Conservation (phyloP, 2,113 vertebrate species). For the Petromus typicus region DNA sequence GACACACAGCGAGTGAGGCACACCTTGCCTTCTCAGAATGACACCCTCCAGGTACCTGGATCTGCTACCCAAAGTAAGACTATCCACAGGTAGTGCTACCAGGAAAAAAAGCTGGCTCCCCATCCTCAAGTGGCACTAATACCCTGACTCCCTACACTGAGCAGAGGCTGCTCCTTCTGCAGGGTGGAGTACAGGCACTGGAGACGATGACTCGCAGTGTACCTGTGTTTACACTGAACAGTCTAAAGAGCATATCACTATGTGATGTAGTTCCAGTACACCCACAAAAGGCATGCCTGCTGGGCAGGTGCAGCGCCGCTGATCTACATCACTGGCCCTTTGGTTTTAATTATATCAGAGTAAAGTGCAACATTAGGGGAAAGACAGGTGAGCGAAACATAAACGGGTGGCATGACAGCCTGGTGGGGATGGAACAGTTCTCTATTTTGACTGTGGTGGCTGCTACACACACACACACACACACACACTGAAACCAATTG, state of each 20-base stretch:
- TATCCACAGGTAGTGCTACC: too few relatives aligned
- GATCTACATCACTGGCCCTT: too few relatives aligned
- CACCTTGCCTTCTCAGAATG: fast-evolving
- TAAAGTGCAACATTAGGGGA: background rate
- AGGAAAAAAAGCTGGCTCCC: background rate
- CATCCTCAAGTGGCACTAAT: too few relatives aligned
- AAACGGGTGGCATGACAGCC: background rate
- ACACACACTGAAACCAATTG: background rate
- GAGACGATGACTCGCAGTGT: fast-evolving
- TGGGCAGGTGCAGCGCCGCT: too few relatives aligned
- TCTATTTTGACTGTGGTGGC: too few relatives aligned
- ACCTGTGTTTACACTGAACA: too few relatives aligned
- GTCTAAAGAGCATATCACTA: fast-evolving
- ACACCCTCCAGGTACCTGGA: fast-evolving
- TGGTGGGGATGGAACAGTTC: fast-evolving
- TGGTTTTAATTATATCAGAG: background rate
- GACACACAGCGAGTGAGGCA: fast-evolving
- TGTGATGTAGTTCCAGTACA: background rate
- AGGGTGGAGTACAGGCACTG: fast-evolving
- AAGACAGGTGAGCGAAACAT: too few relatives aligned
- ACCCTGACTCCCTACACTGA: background rate
- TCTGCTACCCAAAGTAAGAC: fast-evolving
- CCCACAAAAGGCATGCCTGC: fast-evolving
- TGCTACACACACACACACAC: background rate
- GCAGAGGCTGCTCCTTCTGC: fast-evolving